Evolutionary conservation across 2,113 vertebrate species (phyloP).

Genomic region (Solea senegalensis): DNA sequence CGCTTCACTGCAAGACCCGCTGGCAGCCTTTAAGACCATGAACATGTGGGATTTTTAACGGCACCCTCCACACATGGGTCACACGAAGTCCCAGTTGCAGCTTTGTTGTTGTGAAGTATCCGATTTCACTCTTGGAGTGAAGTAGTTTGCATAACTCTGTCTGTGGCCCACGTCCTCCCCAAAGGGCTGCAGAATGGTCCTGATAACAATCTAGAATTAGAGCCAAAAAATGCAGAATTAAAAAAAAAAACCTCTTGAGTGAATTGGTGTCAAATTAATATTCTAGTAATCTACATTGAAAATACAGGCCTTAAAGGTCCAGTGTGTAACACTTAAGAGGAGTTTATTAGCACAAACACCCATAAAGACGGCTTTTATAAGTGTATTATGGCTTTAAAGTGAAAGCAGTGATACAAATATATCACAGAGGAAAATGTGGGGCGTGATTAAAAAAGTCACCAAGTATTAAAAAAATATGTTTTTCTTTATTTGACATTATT

Average conservation of each 20-base stretch:
- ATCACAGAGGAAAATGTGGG: too few species aligned
- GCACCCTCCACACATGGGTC: not conserved
- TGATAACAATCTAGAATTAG: not conserved
- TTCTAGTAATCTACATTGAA: not conserved
- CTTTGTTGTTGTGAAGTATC: conserved; percentile 3
- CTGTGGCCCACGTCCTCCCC: not conserved
- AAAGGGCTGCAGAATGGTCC: not conserved
- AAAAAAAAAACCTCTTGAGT: too few species aligned
- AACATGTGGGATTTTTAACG: conserved; percentile 1
- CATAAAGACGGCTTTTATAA: too few species aligned
- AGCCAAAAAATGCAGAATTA: not conserved
- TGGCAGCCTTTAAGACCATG: not conserved
- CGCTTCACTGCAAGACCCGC: not conserved
- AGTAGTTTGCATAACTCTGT: conserved; percentile 4
- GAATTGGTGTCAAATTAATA: not conserved
- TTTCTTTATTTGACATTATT: too few species aligned
- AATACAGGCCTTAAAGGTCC: too few species aligned
- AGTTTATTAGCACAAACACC: too few species aligned
- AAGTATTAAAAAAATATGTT: too few species aligned
- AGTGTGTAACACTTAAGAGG: too few species aligned
- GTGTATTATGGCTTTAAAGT: too few species aligned
- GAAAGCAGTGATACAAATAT: too few species aligned
- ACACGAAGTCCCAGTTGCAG: conserved; percentile 14
- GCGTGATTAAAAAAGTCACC: too few species aligned
- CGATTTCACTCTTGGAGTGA: conserved; percentile 2